Conservation (phyloP, 2,888 invertebrate species). For the Amphimallon solstitiale region DNA sequence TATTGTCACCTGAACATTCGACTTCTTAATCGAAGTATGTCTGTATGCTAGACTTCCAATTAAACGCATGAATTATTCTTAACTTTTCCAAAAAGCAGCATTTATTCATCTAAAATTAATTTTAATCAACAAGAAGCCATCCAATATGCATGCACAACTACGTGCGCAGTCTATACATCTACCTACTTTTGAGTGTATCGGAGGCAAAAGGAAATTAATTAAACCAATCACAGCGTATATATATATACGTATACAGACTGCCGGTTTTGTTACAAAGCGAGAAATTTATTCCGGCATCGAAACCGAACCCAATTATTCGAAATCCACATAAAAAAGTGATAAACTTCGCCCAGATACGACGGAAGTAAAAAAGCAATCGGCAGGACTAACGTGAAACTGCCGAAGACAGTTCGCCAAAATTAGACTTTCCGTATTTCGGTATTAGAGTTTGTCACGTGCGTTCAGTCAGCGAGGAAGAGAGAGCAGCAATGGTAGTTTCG, state of each 20-base stretch:
- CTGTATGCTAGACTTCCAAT: too few species aligned
- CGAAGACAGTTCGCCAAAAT: neutral
- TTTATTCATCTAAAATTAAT: too few species aligned
- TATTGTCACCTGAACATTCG: too few species aligned
- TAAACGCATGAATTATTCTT: neutral
- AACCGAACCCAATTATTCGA: slow-evolving; percentile 21
- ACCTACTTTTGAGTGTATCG: neutral
- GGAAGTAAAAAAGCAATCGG: slow-evolving; percentile 9
- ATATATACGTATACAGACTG: too few species aligned
- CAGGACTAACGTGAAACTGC: neutral
- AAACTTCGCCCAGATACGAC: neutral
- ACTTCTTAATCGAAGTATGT: too few species aligned
- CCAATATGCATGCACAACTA: neutral
- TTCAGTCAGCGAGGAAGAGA: too few species aligned
- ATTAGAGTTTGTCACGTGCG: slow-evolving; percentile 1
- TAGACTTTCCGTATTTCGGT: neutral
- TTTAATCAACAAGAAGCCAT: neutral
- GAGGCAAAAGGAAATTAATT: slow-evolving; percentile 4
- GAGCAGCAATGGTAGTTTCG: neutral
- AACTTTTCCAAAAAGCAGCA: neutral
- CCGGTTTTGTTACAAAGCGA: neutral
- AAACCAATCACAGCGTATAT: slow-evolving; percentile 8
- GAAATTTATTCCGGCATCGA: slow-evolving; percentile 11
- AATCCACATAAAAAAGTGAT: slow-evolving; percentile 16
- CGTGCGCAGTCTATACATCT: too few species aligned